These are phyloP conservation scores for Parapristionchus giblindavisi DNA, from an alignment of 2,888 invertebrate genomes.

Conservation along the genomic window DNA sequence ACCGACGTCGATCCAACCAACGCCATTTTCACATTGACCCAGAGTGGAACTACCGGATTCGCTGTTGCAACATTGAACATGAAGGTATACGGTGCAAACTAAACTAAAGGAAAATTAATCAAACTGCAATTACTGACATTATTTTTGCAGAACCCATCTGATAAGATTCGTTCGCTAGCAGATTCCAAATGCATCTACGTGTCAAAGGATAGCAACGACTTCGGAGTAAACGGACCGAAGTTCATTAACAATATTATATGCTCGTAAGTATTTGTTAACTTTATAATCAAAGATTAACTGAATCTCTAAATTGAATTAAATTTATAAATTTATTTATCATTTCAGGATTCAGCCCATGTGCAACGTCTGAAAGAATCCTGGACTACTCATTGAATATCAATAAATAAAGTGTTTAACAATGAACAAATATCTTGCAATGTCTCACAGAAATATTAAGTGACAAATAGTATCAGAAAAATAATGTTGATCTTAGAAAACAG, in stretches of 20 bases:
- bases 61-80: slow-evolving; percentile 49
- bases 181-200: slow-evolving; percentile 46
- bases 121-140: too few species aligned
- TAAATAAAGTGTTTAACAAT: too few species aligned
- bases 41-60: slow-evolving; percentile 53
- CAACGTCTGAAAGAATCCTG: too few species aligned
- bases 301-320: too few species aligned
- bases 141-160: slow-evolving; percentile 35
- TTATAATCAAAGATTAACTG: too few species aligned
- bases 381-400: too few species aligned
- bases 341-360: too few species aligned
- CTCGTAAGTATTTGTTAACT: slow-evolving; percentile 48
- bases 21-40: slow-evolving; percentile 43
- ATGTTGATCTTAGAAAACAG: not conserved
- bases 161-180: slow-evolving; percentile 42
- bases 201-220: slow-evolving; percentile 42
- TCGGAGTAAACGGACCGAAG: slow-evolving; percentile 51
- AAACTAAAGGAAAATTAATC: too few species aligned
- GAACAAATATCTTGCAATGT: too few species aligned
- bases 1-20: slow-evolving; percentile 54
- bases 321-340: too few species aligned
- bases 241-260: slow-evolving; percentile 54
- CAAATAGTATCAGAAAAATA: too few species aligned
- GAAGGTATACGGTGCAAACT: slow-evolving; percentile 17
- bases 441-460: too few species aligned